Conservation (phyloP, 2,888 invertebrate species). For the Perizoma flavofasciatum region DNA sequence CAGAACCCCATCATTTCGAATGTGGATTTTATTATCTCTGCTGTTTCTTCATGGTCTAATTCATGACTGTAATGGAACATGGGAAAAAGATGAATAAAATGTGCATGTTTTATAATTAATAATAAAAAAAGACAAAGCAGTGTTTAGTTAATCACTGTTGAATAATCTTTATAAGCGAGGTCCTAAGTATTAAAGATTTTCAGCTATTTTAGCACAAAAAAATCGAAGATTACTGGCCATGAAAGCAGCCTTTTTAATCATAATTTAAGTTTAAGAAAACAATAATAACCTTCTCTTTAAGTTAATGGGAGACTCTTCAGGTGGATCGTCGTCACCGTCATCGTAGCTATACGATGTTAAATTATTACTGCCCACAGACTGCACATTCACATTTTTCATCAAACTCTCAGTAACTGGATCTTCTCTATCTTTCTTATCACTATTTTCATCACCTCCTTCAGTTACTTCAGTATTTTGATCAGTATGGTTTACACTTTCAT, state of each 20-base stretch:
- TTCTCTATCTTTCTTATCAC: constrained; percentile 39
- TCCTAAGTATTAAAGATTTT: no score
- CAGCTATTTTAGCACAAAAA: no score
- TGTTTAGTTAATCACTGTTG: background rate
- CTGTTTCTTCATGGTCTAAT: constrained; percentile 72
- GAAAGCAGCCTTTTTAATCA: no score
- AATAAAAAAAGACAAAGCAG: background rate
- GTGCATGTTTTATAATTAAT: background rate
- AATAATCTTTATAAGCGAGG: no score
- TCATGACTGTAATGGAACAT: constrained; percentile 75
- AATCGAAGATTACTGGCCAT: no score
- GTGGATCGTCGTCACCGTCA: constrained; percentile 79
- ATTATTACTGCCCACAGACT: constrained; percentile 45
- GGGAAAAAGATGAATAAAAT: background rate
- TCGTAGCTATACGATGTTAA: constrained; percentile 53
- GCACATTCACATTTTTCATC: constrained; percentile 33
- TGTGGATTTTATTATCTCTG: constrained; percentile 85
- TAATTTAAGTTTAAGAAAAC: no score
- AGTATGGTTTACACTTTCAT: constrained; percentile 47
- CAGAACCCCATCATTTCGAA: constrained; percentile 86
- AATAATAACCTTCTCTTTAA: constrained; percentile 79
- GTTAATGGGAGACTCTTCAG: constrained; percentile 76
- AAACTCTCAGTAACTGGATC: constrained; percentile 36
- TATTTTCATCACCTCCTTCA: constrained; percentile 55
- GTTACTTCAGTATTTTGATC: constrained; percentile 40